phyloP scores from a whole-genome alignment of 2,888 invertebrate species.

The Eilema griseolum region DNA sequence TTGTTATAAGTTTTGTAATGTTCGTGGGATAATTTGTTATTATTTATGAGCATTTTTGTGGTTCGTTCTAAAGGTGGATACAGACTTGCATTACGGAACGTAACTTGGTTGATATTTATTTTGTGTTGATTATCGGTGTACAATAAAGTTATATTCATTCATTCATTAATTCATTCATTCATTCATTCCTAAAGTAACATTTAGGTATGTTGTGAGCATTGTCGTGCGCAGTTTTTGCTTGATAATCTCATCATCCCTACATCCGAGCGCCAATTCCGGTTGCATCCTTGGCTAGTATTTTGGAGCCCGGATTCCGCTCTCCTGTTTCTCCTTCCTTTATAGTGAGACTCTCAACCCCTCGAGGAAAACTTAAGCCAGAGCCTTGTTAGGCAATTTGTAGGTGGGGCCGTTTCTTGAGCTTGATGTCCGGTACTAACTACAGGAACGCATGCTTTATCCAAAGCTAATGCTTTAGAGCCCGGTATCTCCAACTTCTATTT shows the following conservation, averaged over 20 bases:
- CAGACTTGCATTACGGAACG: not conserved
- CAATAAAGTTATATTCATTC: too few species aligned
- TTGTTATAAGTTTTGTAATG: not conserved
- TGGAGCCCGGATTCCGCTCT: not conserved
- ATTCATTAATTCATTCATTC: too few species aligned
- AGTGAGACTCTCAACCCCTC: too few species aligned
- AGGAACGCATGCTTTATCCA: too few species aligned
- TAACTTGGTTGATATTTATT: too few species aligned
- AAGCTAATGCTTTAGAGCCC: too few species aligned
- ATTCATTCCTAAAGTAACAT: too few species aligned
- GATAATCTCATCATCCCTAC: not conserved
- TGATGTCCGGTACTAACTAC: not conserved
- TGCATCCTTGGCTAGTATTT: not conserved
- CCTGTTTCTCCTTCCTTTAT: not conserved
- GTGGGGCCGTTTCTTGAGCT: not conserved
- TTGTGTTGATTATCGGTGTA: too few species aligned
- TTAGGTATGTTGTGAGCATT: not conserved
- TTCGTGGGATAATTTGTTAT: constrained; percentile 44
- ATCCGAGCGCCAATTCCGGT: not conserved
- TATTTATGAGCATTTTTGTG: constrained; percentile 51
- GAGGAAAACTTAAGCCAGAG: too few species aligned
- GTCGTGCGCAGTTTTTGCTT: not conserved
- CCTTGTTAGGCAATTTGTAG: too few species aligned
- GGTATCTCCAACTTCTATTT: too few species aligned
- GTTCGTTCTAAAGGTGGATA: not conserved